Evolutionary conservation across 2,888 invertebrate species (phyloP).

Genomic region (Lumbricus terrestris): DNA sequence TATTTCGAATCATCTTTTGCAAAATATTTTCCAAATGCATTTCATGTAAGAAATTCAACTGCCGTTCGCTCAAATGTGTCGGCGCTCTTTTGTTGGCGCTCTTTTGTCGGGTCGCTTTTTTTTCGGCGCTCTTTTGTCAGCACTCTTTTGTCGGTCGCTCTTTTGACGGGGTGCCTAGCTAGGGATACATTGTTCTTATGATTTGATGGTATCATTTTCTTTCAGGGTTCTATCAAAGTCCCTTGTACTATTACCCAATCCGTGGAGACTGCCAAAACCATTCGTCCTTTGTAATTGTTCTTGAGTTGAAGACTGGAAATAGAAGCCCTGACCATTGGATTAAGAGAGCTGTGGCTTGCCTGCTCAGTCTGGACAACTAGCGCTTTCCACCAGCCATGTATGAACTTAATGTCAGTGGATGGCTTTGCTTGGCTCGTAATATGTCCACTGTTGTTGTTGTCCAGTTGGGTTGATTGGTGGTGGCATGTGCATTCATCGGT

Average conservation of each 20-base stretch:
- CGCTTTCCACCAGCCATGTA: not conserved
- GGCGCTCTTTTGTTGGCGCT: no score
- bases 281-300: conserved; percentile 73
- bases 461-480: not conserved
- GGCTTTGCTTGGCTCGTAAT: not conserved
- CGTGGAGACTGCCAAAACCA: conserved; percentile 67
- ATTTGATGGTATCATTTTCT: conserved; percentile 8
- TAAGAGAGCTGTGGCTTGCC: conserved; percentile 78
- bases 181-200: not conserved
- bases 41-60: no score
- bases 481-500: not conserved
- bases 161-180: no score
- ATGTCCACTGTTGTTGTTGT: no score
- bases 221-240: conserved; percentile 71
- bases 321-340: conserved; percentile 75
- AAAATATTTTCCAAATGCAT: no score
- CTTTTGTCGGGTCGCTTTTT: no score
- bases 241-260: conserved; percentile 81
- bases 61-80: no score
- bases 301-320: conserved; percentile 76
- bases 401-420: not conserved
- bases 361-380: conserved; percentile 68
- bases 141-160: no score
- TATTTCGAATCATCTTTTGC: no score
- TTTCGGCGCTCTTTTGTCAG: no score